phyloP scores from a whole-genome alignment of 2,113 vertebrate species.

The Proterorhinus semilunaris region DNA sequence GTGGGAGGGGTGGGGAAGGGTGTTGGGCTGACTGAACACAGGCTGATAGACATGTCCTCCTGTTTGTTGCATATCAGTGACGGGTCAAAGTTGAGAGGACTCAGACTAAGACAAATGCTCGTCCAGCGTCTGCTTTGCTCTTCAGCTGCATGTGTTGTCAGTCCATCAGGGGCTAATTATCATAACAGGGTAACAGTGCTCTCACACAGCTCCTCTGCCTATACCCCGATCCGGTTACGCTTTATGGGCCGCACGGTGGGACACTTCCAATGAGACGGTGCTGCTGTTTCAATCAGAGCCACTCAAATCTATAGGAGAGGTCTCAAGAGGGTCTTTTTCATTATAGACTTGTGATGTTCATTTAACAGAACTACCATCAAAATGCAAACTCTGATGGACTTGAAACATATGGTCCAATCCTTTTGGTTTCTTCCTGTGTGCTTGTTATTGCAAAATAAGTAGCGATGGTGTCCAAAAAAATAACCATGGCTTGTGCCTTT shows the following conservation, averaged over 20 bases:
- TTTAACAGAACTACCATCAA: no score
- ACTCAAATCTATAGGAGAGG: slow-evolving; percentile 52
- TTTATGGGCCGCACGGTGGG: slow-evolving; percentile 59
- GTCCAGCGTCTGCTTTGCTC: slow-evolving; percentile 74
- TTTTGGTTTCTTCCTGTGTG: no score
- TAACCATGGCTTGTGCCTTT: no score
- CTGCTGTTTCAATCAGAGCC: slow-evolving; percentile 66
- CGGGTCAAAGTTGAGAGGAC: slow-evolving; percentile 69
- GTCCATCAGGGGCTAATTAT: slow-evolving; percentile 94
- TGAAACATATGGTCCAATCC: no score
- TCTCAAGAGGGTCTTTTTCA: slow-evolving; percentile 22
- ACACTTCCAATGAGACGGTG: slow-evolving; percentile 53
- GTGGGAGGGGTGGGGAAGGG: no score
- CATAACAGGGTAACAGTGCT: slow-evolving; percentile 85
- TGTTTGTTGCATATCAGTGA: slow-evolving; percentile 53
- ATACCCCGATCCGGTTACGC: slow-evolving; percentile 79
- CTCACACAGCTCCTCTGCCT: slow-evolving; percentile 74
- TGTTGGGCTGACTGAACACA: no score
- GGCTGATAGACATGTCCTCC: slow-evolving; percentile 39
- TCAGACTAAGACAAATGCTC: slow-evolving; percentile 71
- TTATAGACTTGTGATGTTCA: background rate
- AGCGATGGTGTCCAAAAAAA: no score
- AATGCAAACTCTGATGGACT: no score
- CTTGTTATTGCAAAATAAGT: no score
- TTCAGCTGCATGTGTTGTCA: slow-evolving; percentile 86